Base-by-base conservation (phyloP, 2,888 invertebrate species). In the Drosophila atripex region DNA sequence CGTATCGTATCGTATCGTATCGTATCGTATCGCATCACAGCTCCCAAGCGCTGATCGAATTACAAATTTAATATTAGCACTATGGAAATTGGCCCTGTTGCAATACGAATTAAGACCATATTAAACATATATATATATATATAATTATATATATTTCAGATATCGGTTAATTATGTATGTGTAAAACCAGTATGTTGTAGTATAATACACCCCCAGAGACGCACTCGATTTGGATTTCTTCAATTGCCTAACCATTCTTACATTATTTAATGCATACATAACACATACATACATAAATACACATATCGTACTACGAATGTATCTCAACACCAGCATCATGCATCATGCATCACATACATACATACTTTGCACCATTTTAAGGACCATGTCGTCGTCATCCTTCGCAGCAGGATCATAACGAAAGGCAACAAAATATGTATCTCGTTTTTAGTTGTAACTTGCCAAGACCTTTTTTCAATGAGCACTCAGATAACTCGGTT, bases 361-460 rank as follows among this genome's bases (percentile, higher is more conserved):
- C 38, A 47, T 28, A 52, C 3, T 61, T 61, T 49, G 61, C 61
- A 50, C 63, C 63, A 50, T 30, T 41, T 30, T 41, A 41, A 41
- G 18, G 18, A 23, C 21, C 32, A 16, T 14, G 61, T 30, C 39
- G 32, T 50, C 23, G 47, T 74, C 50, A 51, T 60, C 39, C 43
- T 30, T 35, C 35, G 30, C 32, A 45, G 50, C 70, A 56, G 51
- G 75, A 65, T 47, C 63, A 47, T 57, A 49, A 46, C 43, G 41
- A 61, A 54, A 49, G 65, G 68, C 43, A 41, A 71, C 55, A 70
- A 59, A 63, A 82, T 71, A 78, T 72, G 80, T 77, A 74, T 78
- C 78, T 79, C 80, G 88, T 89, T 89, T 86, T 87, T 85, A 86
- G 80, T 82, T 85, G 80, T 80, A 84, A 85, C 89, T 89, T 89